Evolutionary conservation across 2,797 vertebrate species (phyloP).

Genomic region (Bradypodion ventrale): DNA sequence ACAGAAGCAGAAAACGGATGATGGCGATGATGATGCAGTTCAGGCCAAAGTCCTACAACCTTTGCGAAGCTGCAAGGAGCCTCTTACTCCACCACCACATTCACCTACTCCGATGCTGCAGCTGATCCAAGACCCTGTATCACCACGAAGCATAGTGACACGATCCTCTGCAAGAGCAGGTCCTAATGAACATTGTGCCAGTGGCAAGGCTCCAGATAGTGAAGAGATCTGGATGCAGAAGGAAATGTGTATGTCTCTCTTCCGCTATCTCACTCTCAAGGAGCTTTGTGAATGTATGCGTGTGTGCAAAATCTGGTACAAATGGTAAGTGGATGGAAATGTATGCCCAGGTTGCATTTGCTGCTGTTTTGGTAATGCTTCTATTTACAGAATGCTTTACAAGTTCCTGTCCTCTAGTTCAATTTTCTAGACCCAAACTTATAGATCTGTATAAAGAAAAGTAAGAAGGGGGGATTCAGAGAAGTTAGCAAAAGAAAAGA

Average conservation of each 20-base stretch:
- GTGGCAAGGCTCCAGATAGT: slow-evolving; percentile 79
- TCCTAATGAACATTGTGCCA: slow-evolving; percentile 77
- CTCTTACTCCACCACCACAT: slow-evolving; percentile 74
- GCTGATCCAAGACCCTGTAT: slow-evolving; percentile 78
- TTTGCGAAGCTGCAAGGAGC: slow-evolving; percentile 79
- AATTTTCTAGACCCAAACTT: not conserved
- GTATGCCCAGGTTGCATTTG: not conserved
- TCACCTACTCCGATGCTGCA: slow-evolving; percentile 79
- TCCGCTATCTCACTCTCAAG: slow-evolving; percentile 93
- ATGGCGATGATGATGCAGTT: slow-evolving; percentile 73
- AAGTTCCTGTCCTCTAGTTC: not conserved
- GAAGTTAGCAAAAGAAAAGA: not conserved
- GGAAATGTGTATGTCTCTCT: slow-evolving; percentile 98
- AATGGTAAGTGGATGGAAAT: slow-evolving; percentile 86
- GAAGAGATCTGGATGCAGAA: slow-evolving; percentile 89
- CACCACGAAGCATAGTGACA: slow-evolving; percentile 76
- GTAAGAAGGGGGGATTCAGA: not conserved
- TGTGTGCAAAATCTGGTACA: slow-evolving; percentile 99
- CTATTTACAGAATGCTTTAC: not conserved
- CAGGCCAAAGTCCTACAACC: slow-evolving; percentile 82
- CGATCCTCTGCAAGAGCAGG: slow-evolving; percentile 77
- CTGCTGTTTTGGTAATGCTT: not conserved
- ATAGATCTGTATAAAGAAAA: not conserved
- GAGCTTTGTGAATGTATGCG: slow-evolving; percentile 98
- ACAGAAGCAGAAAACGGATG: slow-evolving; percentile 81